These are phyloP conservation scores for Mico argentatus DNA, from an alignment of 2,797 vertebrate genomes.

Conservation along the genomic window DNA sequence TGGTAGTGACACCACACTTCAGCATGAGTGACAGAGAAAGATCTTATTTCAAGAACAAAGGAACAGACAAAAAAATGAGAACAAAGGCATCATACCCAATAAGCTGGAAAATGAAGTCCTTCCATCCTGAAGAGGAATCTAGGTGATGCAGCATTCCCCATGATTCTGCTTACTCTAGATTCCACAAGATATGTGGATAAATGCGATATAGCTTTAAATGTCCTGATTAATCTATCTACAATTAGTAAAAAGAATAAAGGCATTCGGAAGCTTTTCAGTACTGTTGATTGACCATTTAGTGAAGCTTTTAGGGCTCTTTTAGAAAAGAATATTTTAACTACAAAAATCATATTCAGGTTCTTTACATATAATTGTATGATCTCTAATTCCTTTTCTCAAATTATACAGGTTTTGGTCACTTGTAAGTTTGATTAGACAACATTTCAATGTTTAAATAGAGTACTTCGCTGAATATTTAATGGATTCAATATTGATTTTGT, in stretches of 20 bases:
- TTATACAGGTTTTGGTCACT: background rate
- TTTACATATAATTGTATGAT: background rate
- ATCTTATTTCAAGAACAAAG: background rate
- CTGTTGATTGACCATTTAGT: background rate
- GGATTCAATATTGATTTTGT: background rate
- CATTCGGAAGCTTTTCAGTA: background rate
- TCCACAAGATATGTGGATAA: background rate
- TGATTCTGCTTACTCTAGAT: fast-evolving
- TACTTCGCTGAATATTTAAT: background rate
- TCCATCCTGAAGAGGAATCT: fast-evolving
- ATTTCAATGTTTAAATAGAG: background rate
- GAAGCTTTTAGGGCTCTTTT: background rate
- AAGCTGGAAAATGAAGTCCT: background rate
- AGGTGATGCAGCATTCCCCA: fast-evolving
- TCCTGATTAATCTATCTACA: background rate
- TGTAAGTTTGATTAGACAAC: background rate
- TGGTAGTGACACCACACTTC: background rate
- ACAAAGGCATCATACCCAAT: fast-evolving
- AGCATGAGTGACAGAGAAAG: background rate
- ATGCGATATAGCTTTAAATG: background rate
- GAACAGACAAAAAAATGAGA: background rate
- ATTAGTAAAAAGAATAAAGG: background rate
- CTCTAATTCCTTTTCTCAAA: background rate
- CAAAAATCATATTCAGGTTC: background rate
- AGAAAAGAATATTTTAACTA: background rate